phyloP scores from a whole-genome alignment of 2,888 invertebrate genomes.

The Eutolmus rufibarbis region DNA sequence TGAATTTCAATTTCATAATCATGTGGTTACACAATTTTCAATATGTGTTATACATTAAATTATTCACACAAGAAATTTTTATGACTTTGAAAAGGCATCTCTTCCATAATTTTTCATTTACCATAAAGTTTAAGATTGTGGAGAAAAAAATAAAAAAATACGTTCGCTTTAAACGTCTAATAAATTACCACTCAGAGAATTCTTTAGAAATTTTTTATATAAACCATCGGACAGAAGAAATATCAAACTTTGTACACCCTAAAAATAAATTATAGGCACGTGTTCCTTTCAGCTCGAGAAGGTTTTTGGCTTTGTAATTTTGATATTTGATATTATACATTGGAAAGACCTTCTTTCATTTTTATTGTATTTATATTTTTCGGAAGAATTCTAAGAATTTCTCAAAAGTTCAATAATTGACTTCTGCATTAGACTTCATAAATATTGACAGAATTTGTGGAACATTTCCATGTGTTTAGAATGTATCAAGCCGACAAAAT shows the following conservation, averaged over 20 bases:
- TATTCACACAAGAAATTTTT: not conserved
- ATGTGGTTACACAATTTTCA: too few relatives aligned
- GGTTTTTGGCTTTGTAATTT: too few relatives aligned
- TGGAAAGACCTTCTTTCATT: not conserved
- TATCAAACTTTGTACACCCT: not conserved
- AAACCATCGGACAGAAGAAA: too few relatives aligned
- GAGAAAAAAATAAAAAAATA: not conserved
- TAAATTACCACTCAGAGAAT: not conserved
- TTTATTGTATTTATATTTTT: not conserved
- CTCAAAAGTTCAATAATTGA: not conserved
- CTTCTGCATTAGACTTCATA: not conserved
- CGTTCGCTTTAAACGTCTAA: not conserved
- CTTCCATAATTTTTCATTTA: not conserved
- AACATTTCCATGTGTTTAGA: not conserved
- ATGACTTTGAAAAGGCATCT: not conserved
- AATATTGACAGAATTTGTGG: not conserved
- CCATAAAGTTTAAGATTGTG: not conserved
- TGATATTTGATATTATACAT: not conserved
- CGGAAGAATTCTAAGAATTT: not conserved
- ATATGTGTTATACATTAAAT: too few relatives aligned
- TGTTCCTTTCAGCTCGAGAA: too few relatives aligned
- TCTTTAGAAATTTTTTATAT: not conserved
- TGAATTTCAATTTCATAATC: not conserved
- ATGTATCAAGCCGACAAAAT: not conserved
- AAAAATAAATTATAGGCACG: not conserved